Base-by-base conservation (phyloP, 2,113 vertebrate genomes). In the Nesospiza acunhae region DNA sequence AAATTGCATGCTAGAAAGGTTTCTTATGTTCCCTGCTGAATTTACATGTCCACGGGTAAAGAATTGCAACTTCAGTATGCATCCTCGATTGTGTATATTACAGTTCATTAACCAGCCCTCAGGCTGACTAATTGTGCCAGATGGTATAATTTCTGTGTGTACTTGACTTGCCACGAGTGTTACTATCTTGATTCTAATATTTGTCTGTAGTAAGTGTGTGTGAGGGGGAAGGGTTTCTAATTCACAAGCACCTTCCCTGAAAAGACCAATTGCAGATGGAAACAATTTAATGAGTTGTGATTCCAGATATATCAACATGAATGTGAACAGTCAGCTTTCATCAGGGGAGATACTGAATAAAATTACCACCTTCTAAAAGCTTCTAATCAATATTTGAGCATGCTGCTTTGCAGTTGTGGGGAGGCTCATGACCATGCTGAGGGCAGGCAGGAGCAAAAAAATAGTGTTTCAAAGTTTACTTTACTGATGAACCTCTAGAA, bases 121-220 rank as follows among this genome's bases (percentile, higher is more conserved):
- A 49, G 86, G 94, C 93, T 95, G 93, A 97, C 89, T 97, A 97
- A 96, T 97, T 96, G 82, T 91, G 94, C 95, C 96, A 98, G 92
- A 97, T 97, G 96, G 95, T 90, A 82, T 92, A 93, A 97, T 97
- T 96, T 96, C 95, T 96, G 68, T 69, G 68, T 89, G 66, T 88
- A 96, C 66, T 96, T 97, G 91, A 94, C 95, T 97, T 94, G 44
- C 84, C 79, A 73, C 49, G 41, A 96, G 55, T 66, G 67, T 89
- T 95, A 87, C 96, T 95, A 91, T 81, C 90, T 95, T 96, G 70
- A 93, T 95, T 96, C 90, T 96, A 75, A 83, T 96, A 95, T 77
- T 95, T 93, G 89, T 86, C 87, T 91, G 72, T 83, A 88, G 56
- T 73, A 88, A 95, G 35, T 44, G 35, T 35, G 33, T 13, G 12